These are phyloP conservation scores for Battus philenor DNA, from an alignment of 1,140 invertebrate species.

Conservation along the genomic window DNA sequence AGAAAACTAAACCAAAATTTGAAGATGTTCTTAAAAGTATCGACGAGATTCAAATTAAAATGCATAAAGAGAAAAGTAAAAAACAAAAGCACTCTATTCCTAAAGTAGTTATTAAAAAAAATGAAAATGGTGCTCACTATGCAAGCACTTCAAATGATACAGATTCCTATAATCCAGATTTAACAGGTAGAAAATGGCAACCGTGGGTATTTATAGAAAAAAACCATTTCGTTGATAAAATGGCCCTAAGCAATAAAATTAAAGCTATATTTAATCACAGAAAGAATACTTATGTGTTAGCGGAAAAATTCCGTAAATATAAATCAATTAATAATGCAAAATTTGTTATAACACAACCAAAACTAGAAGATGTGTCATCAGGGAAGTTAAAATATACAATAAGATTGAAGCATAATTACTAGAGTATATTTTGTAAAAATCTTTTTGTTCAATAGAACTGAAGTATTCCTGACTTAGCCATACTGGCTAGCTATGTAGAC, in stretches of 20 bases:
- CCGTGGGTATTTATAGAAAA: conserved; percentile 70
- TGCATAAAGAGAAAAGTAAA: conserved; percentile 59
- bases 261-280: conserved; percentile 58
- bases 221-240: conserved; percentile 67
- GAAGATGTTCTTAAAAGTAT: conserved; percentile 74
- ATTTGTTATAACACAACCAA: conserved; percentile 59
- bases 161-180: conserved; percentile 48
- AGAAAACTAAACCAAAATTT: conserved; percentile 68
- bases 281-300: conserved; percentile 55
- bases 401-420: conserved; percentile 49
- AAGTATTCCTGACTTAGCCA: not conserved
- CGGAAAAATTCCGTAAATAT: conserved; percentile 61
- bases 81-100: conserved; percentile 57
- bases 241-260: conserved; percentile 55
- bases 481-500: conserved; percentile 18
- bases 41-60: conserved; percentile 67
- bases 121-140: conserved; percentile 68
- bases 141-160: conserved; percentile 46
- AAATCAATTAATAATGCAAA: conserved; percentile 57
- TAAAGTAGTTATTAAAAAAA: conserved; percentile 73
- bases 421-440: conserved; percentile 27
- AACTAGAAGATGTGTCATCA: conserved; percentile 30
- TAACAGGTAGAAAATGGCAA: conserved; percentile 71
- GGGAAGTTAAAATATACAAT: conserved; percentile 66
- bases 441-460: conserved; percentile 22